Conservation (phyloP, 2,797 vertebrate genomes). For the Spinus pinus region DNA sequence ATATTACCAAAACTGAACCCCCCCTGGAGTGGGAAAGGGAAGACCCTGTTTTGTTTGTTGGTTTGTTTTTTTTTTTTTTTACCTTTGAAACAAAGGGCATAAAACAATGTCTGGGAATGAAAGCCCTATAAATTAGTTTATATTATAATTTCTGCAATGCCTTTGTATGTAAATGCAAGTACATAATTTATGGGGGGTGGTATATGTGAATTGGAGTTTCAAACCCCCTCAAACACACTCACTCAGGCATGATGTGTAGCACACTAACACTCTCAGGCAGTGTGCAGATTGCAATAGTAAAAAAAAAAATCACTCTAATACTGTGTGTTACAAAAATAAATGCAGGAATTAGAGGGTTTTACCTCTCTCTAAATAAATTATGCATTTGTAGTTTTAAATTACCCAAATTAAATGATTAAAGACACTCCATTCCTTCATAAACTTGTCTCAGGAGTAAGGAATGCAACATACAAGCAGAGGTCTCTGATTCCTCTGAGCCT, state of each 20-base stretch:
- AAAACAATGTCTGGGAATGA: conserved; percentile 65
- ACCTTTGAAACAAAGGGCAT: background rate
- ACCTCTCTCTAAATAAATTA: conserved; percentile 84
- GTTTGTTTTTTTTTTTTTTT: background rate
- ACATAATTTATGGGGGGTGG: conserved; percentile 79
- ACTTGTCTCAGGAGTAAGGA: conserved; percentile 77
- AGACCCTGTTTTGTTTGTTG: background rate
- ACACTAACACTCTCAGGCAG: conserved; percentile 79
- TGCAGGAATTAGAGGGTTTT: conserved; percentile 85
- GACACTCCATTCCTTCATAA: conserved; percentile 86
- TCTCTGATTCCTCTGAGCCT: conserved; percentile 45
- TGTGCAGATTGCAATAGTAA: conserved; percentile 64
- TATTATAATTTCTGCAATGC: conserved; percentile 33
- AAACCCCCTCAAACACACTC: conserved; percentile 52
- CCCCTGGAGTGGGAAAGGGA: background rate
- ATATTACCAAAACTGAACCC: background rate
- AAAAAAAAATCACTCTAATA: conserved; percentile 74
- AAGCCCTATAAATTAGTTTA: conserved; percentile 62
- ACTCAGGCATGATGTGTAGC: conserved; percentile 71
- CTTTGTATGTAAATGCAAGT: conserved; percentile 78
- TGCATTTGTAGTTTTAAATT: conserved; percentile 83
- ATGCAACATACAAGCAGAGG: conserved; percentile 16
- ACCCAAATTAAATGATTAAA: conserved; percentile 89
- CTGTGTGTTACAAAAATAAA: conserved; percentile 83
- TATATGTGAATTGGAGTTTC: conserved; percentile 73